phyloP scores from a whole-genome alignment of 1,140 invertebrate genomes.

The Trialeurodes vaporariorum region DNA sequence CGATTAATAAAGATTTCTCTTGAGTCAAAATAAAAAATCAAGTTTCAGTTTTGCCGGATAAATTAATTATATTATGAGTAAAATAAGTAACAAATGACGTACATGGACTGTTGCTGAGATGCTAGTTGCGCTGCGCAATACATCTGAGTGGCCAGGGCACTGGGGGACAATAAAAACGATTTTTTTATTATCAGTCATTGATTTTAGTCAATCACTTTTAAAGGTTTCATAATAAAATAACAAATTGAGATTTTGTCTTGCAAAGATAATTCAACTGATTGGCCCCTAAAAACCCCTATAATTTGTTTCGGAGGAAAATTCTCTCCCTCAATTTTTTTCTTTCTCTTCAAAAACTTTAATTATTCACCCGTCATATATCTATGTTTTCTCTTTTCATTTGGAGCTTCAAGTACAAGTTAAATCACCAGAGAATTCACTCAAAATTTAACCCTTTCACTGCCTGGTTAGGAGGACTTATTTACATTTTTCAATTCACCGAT shows the following conservation, averaged over 20 bases:
- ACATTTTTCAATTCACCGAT: too few species aligned
- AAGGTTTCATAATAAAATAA: neutral
- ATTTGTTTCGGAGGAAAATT: too few species aligned
- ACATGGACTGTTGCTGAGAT: conserved; percentile 81
- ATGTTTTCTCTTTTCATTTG: too few species aligned
- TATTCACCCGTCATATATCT: too few species aligned
- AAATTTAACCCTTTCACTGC: too few species aligned
- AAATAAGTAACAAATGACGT: conserved; percentile 42
- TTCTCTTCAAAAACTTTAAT: too few species aligned
- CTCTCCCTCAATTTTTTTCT: too few species aligned
- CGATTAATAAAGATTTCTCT: conserved; percentile 6
- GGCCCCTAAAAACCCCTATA: too few species aligned
- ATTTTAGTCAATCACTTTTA: neutral
- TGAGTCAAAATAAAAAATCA: neutral
- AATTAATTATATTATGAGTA: neutral
- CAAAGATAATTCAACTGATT: neutral
- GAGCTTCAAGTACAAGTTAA: too few species aligned
- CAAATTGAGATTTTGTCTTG: neutral
- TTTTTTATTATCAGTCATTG: conserved; percentile 3
- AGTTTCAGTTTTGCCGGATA: neutral
- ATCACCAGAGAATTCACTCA: too few species aligned
- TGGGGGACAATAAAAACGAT: conserved; percentile 44
- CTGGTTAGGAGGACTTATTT: too few species aligned
- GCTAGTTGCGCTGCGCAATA: conserved; percentile 78
- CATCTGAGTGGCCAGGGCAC: conserved; percentile 92